These are phyloP conservation scores for Drosophila orosa DNA, from an alignment of 1,140 invertebrate species.

Conservation along the genomic window DNA sequence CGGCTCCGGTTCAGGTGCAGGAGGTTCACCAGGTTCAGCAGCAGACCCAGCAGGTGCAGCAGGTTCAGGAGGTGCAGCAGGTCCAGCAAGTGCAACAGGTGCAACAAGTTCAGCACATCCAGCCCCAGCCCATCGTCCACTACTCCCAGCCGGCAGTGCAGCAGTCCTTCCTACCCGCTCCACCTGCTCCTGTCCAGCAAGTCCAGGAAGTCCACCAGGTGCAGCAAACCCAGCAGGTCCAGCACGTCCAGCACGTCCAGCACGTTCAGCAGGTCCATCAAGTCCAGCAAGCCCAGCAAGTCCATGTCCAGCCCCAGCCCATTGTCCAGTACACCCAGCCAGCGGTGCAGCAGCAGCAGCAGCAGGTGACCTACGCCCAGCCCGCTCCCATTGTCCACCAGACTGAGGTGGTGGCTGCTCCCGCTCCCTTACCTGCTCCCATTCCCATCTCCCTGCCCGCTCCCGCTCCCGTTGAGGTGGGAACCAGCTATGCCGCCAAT, in stretches of 20 bases:
- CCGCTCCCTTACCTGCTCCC: conserved; percentile 6
- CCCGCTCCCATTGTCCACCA: conserved; percentile 24
- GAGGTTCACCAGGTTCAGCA: background rate
- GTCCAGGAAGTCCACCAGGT: background rate
- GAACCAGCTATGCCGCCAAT: conserved; percentile 64
- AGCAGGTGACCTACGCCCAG: conserved; percentile 48
- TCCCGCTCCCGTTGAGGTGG: conserved; percentile 21
- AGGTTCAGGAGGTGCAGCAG: background rate
- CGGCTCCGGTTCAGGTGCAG: conserved; percentile 30
- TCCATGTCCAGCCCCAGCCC: conserved; percentile 17
- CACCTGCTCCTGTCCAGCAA: conserved; percentile 34
- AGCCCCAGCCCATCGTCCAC: conserved; percentile 31
- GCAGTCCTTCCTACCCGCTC: conserved; percentile 22
- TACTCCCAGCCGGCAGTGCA: conserved; percentile 26
- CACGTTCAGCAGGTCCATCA: background rate
- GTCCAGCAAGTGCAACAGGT: background rate
- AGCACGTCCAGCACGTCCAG: background rate
- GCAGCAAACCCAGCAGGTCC: background rate
- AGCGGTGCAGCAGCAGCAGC: conserved; percentile 19
- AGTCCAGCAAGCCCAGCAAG: background rate
- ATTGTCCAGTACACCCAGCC: conserved; percentile 35
- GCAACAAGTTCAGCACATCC: background rate
- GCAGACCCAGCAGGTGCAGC: background rate
- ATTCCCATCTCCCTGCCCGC: background rate
- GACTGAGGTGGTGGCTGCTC: background rate